Conservation (phyloP, 2,888 invertebrate genomes). For the Synanthedon vespiformis region DNA sequence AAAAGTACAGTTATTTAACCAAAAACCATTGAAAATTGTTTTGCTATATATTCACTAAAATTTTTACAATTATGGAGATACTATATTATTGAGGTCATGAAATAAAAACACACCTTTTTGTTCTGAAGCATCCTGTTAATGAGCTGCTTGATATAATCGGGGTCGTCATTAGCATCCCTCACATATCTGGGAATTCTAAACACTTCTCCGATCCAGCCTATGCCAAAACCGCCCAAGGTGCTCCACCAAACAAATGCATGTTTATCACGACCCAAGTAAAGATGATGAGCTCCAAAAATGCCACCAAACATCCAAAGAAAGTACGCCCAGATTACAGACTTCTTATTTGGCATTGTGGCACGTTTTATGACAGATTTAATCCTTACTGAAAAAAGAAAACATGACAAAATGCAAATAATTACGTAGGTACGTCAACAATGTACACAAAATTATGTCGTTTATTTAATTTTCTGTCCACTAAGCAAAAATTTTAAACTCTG, state of each 20-base stretch:
- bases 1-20: too few species aligned
- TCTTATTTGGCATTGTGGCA: conserved; percentile 32
- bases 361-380: conserved; percentile 20
- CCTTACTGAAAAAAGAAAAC: not conserved
- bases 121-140: conserved; percentile 71
- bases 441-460: too few species aligned
- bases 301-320: conserved; percentile 90
- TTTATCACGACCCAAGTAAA: conserved; percentile 88
- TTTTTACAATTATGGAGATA: not conserved
- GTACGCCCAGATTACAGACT: conserved; percentile 79
- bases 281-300: conserved; percentile 88
- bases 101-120: conserved; percentile 67
- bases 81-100: not conserved
- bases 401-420: too few species aligned
- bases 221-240: conserved; percentile 87
- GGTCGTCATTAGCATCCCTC: conserved; percentile 82
- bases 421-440: too few species aligned
- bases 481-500: too few species aligned
- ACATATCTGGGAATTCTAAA: conserved; percentile 89
- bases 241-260: conserved; percentile 94
- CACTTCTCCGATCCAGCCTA: conserved; percentile 90
- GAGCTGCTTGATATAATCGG: conserved; percentile 74
- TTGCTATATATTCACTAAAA: not conserved
- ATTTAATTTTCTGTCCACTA: too few species aligned
- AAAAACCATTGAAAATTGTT: too few species aligned